Conservation (phyloP, 1,140 invertebrate species). For the Drosophila nebulosa region DNA sequence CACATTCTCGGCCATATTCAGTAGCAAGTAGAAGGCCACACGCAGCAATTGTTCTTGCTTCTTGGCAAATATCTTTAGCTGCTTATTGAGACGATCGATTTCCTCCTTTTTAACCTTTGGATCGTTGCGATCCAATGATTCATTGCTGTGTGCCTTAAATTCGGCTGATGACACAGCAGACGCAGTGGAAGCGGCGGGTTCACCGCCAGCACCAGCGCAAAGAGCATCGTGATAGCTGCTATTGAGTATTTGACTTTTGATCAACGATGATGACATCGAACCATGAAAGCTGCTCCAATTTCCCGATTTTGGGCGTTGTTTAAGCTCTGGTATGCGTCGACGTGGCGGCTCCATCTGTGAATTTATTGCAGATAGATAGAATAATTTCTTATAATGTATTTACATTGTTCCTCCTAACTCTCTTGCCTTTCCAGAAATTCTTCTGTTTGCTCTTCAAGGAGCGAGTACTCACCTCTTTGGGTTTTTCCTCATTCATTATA, state of each 20-base stretch:
- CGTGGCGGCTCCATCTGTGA: conserved; percentile 84
- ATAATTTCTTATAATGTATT: too few species aligned
- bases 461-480: conserved; percentile 69
- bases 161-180: conserved; percentile 44
- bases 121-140: conserved; percentile 82
- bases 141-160: conserved; percentile 80
- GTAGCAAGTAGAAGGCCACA: conserved; percentile 93
- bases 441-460: not conserved
- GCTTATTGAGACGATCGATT: conserved; percentile 89
- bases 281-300: conserved; percentile 84
- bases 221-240: conserved; percentile 86
- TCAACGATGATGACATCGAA: conserved; percentile 73
- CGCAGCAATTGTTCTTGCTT: conserved; percentile 96
- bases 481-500: conserved; percentile 81
- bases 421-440: not conserved
- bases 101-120: conserved; percentile 88
- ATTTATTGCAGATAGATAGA: too few species aligned
- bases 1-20: conserved; percentile 97
- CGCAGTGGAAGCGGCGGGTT: not conserved
- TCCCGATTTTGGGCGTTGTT: conserved; percentile 85
- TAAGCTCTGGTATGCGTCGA: conserved; percentile 86
- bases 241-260: conserved; percentile 82
- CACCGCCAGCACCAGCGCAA: conserved; percentile 65
- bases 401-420: too few species aligned
- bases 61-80: conserved; percentile 89